Evolutionary conservation across 2,888 invertebrate species (phyloP).

Genomic region (Rosalia funebris): DNA sequence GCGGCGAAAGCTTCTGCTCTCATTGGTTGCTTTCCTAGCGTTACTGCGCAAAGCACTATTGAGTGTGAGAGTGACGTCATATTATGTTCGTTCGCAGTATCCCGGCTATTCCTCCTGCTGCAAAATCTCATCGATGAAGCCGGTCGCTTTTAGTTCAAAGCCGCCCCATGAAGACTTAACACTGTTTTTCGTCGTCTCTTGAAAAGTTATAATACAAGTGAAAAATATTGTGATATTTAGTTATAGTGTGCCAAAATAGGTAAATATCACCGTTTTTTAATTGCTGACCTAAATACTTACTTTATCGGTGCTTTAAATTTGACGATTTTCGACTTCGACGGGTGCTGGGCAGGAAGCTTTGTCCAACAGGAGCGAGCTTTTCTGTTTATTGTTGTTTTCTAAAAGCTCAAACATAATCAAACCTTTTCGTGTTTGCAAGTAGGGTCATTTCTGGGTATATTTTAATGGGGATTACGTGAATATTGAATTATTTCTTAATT

Average conservation of each 20-base stretch:
- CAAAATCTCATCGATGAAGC: slow-evolving; percentile 45
- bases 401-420: slow-evolving; percentile 42
- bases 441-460: slow-evolving; percentile 15
- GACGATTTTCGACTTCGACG: slow-evolving; percentile 11
- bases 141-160: slow-evolving; percentile 61
- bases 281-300: slow-evolving; percentile 9
- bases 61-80: slow-evolving; percentile 57
- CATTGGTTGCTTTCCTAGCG: slow-evolving; percentile 53
- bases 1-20: slow-evolving; percentile 53
- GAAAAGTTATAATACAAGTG: slow-evolving; percentile 59
- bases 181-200: slow-evolving; percentile 59
- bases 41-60: slow-evolving; percentile 45
- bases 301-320: not conserved
- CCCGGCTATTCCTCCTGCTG: slow-evolving; percentile 47
- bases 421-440: slow-evolving; percentile 7
- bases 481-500: slow-evolving; percentile 28
- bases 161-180: slow-evolving; percentile 59
- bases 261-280: slow-evolving; percentile 50
- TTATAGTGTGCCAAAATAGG: slow-evolving; percentile 66
- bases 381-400: slow-evolving; percentile 36
- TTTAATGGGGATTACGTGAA: not conserved
- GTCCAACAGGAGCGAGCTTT: slow-evolving; percentile 45
- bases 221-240: slow-evolving; percentile 64
- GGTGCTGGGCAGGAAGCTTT: slow-evolving; percentile 25
- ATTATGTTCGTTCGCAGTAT: slow-evolving; percentile 42